Evolutionary conservation across 2,888 invertebrate species (phyloP).

Genomic region (Abscondita cerata): DNA sequence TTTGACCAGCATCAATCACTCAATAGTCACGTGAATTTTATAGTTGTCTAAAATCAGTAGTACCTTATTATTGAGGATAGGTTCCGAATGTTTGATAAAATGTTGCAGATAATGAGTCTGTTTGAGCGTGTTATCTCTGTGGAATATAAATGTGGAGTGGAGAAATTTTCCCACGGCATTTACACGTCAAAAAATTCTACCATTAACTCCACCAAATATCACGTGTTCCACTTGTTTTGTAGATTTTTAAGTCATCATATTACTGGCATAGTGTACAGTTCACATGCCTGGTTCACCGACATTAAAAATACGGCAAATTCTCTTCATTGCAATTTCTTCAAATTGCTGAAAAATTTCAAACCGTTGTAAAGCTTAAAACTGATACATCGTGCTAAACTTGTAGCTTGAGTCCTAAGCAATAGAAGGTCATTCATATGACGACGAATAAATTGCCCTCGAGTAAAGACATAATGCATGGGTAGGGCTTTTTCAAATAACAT

Average conservation of each 20-base stretch:
- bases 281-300: constrained; percentile 50
- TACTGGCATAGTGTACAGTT: constrained; percentile 49
- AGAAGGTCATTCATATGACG: constrained; percentile 4
- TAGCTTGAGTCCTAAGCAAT: constrained; percentile 36
- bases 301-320: constrained; percentile 42
- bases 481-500: not conserved
- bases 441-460: not conserved
- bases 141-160: too few relatives aligned
- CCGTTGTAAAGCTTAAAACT: constrained; percentile 43
- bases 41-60: constrained; percentile 45
- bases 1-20: constrained; percentile 21
- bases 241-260: constrained; percentile 41
- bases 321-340: constrained; percentile 29
- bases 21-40: constrained; percentile 37
- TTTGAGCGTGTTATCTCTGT: constrained; percentile 15
- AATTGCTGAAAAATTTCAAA: constrained; percentile 41
- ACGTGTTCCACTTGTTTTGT: too few relatives aligned
- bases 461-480: not conserved
- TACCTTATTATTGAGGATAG: constrained; percentile 32
- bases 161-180: constrained; percentile 49
- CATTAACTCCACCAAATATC: too few relatives aligned
- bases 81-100: constrained; percentile 38
- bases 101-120: constrained; percentile 41
- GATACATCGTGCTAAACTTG: constrained; percentile 36
- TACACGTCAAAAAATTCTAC: too few relatives aligned